Evolutionary conservation across 1,140 invertebrate species (phyloP).

Genomic region (Bombus sylvicola): DNA sequence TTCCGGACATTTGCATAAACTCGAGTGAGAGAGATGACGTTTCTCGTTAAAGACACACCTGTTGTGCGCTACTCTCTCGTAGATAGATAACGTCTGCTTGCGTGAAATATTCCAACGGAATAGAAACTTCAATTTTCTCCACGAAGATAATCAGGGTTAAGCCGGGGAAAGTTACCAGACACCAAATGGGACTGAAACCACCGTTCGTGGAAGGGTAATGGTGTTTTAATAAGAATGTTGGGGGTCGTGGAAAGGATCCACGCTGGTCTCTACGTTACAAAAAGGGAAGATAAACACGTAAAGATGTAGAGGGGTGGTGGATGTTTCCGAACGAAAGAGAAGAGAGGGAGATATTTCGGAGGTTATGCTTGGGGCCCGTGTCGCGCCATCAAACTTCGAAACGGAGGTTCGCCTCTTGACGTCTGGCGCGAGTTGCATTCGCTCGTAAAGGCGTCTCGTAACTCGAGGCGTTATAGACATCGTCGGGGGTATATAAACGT

Average conservation of each 20-base stretch:
- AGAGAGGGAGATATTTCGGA: conserved; percentile 71
- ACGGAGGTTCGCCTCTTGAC: conserved; percentile 76
- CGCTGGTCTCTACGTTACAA: too few relatives aligned
- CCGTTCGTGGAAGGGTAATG: neutral
- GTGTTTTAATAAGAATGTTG: neutral
- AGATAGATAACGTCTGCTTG: neutral
- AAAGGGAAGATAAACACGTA: neutral
- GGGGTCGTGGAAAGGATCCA: neutral
- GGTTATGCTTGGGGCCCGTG: conserved; percentile 60
- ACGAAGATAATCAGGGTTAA: neutral
- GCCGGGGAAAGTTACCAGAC: neutral
- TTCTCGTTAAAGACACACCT: conserved; percentile 39
- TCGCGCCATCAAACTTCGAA: conserved; percentile 71
- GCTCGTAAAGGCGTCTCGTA: conserved; percentile 83
- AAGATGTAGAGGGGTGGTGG: neutral
- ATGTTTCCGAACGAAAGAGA: conserved; percentile 26
- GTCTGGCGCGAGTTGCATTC: conserved; percentile 81
- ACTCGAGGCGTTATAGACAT: conserved; percentile 83
- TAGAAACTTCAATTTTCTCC: neutral
- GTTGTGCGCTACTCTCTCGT: neutral
- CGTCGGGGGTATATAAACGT: conserved; percentile 83
- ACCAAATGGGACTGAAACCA: neutral
- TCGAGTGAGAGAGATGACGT: neutral
- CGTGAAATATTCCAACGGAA: neutral
- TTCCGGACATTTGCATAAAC: neutral